phyloP scores from a whole-genome alignment of 1,140 invertebrate genomes.

The Chrysoperla carnea region DNA sequence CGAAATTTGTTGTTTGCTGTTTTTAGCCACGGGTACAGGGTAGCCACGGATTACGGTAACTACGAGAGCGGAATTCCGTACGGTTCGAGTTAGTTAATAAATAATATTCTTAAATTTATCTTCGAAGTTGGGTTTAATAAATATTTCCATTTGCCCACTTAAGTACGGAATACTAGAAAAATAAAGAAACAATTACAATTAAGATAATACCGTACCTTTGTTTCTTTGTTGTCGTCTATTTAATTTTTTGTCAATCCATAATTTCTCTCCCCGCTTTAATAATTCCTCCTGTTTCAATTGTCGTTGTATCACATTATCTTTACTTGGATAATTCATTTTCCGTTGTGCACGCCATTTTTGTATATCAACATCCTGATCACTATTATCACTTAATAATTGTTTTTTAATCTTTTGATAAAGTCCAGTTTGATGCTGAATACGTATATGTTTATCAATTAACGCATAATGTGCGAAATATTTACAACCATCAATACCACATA shows the following conservation, averaged over 20 bases:
- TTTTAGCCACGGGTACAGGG: too few relatives aligned
- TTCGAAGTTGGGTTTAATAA: too few relatives aligned
- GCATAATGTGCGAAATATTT: slow-evolving; percentile 59
- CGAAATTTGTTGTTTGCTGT: too few relatives aligned
- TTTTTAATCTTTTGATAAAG: slow-evolving; percentile 57
- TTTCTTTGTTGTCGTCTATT: slow-evolving; percentile 23
- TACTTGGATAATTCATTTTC: slow-evolving; percentile 54
- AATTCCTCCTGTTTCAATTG: slow-evolving; percentile 42
- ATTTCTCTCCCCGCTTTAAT: slow-evolving; percentile 44
- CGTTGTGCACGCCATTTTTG: slow-evolving; percentile 65
- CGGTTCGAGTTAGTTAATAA: too few relatives aligned
- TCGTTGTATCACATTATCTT: slow-evolving; percentile 47
- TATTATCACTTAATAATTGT: slow-evolving; percentile 42
- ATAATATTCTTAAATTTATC: too few relatives aligned
- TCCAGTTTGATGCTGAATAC: slow-evolving; percentile 62
- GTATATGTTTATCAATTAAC: slow-evolving; percentile 59
- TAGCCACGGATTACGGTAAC: too few relatives aligned
- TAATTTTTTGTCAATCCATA: slow-evolving; percentile 25
- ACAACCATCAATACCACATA: slow-evolving; percentile 66
- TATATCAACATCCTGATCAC: slow-evolving; percentile 31
- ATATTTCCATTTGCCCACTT: too few relatives aligned
- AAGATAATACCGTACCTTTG: slow-evolving; percentile 10
- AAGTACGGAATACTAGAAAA: not conserved
- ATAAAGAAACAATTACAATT: too few relatives aligned
- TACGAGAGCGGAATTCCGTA: too few relatives aligned